A percentile compares a stretch with the other conserved stretches of the same genome.
phyloP scores from a whole-genome alignment of 2,888 invertebrate genomes.

The Lagria hirta region DNA sequence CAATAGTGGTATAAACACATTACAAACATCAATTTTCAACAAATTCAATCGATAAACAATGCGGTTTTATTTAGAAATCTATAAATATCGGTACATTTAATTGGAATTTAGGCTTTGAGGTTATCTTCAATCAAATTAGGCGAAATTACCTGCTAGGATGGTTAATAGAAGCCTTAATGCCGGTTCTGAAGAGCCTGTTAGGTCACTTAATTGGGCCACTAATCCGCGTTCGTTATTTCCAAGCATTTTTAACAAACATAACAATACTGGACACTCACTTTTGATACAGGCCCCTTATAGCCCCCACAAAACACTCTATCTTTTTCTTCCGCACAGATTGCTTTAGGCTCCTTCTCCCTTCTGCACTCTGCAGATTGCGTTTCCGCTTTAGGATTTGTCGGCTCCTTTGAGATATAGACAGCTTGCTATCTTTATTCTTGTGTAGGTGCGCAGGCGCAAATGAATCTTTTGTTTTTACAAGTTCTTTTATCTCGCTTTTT shows the following conservation, averaged over 20 bases:
- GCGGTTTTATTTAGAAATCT: constrained; percentile 2
- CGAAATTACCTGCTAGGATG: constrained; percentile 49
- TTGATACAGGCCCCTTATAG: too few species aligned
- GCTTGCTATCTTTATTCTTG: too few species aligned
- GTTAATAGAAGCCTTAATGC: constrained; percentile 49
- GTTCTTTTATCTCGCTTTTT: too few species aligned
- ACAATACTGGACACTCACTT: too few species aligned
- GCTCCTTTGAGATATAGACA: too few species aligned
- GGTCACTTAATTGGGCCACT: constrained; percentile 36
- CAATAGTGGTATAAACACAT: neutral
- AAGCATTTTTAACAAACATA: constrained; percentile 15
- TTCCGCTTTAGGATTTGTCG: too few species aligned
- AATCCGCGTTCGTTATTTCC: constrained; percentile 19
- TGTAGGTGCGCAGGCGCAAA: too few species aligned
- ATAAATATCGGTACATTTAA: constrained; percentile 1
- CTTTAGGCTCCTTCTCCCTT: too few species aligned
- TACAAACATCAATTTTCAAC: constrained; percentile 1
- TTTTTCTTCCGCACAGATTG: too few species aligned
- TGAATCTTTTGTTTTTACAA: too few species aligned
- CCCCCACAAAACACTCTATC: too few species aligned
- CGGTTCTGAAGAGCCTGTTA: constrained; percentile 46
- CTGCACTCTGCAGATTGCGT: too few species aligned
- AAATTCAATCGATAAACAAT: constrained; percentile 1
- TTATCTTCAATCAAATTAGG: constrained; percentile 4
- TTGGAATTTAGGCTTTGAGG: constrained; percentile 4